A percentile compares a stretch with the other conserved stretches of the same genome.
Evolutionary conservation across 2,113 vertebrate genomes (phyloP).

Genomic region (Hymenochirus boettgeri): DNA sequence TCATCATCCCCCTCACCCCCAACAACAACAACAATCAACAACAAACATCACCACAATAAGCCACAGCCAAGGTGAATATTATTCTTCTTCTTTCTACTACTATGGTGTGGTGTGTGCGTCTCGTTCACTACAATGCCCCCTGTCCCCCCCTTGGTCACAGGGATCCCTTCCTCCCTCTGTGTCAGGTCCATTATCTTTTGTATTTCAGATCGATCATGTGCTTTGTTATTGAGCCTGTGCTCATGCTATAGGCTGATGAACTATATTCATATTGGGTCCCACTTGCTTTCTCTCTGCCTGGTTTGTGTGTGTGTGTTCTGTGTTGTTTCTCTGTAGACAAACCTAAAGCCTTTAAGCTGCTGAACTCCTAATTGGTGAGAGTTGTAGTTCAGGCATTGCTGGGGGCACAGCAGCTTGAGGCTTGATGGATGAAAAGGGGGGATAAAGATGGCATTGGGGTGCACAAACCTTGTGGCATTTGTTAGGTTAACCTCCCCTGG

Average conservation of each 20-base stretch:
- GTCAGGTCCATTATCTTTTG: neutral
- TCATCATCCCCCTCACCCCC: constrained; percentile 63
- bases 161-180: neutral
- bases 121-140: too few species aligned
- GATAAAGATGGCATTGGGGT: neutral
- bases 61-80: constrained; percentile 86
- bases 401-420: too few species aligned
- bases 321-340: neutral
- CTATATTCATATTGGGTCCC: too few species aligned
- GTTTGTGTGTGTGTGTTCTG: neutral
- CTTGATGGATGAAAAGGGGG: neutral
- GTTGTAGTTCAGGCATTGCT: too few species aligned
- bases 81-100: constrained; percentile 49
- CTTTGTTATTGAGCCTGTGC: neutral
- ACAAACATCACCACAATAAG: constrained; percentile 61
- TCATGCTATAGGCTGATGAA: constrained; percentile 22
- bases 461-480: neutral
- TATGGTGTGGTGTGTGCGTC: constrained; percentile 39
- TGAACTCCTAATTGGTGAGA: too few species aligned
- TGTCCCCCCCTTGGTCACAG: constrained; percentile 22
- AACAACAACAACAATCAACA: too few species aligned
- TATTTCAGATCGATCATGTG: neutral
- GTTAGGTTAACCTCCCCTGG: constrained; percentile 15
- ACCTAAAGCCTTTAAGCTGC: neutral
- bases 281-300: constrained; percentile 29